Conservation (phyloP, 2,888 invertebrate species). For the Aproaerema taeniolella region DNA sequence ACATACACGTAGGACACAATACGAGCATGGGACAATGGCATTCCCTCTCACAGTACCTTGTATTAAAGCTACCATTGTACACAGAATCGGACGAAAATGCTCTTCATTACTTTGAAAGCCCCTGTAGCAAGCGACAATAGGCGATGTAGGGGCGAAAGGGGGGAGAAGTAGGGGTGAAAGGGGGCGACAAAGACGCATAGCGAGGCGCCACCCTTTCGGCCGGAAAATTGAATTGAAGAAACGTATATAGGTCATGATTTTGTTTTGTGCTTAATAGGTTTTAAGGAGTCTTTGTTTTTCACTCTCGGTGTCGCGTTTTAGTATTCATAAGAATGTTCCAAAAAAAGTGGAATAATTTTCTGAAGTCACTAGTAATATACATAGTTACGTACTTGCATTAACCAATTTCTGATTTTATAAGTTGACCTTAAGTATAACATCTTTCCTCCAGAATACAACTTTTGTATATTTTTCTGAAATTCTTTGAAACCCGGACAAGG, state of each 20-base stretch:
- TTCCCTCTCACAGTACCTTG: slow-evolving; percentile 72
- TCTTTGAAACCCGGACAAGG: too few species aligned
- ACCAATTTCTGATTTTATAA: too few species aligned
- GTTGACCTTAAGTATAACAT: too few species aligned
- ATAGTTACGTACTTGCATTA: too few species aligned
- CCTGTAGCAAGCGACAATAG: slow-evolving; percentile 74
- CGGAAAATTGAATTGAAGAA: slow-evolving; percentile 77
- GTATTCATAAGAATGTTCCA: too few species aligned
- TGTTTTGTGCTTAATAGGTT: slow-evolving; percentile 72
- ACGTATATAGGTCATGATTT: slow-evolving; percentile 75
- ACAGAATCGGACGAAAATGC: slow-evolving; percentile 77
- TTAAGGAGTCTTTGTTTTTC: too few species aligned
- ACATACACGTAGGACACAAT: slow-evolving; percentile 67
- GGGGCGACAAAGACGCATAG: slow-evolving; percentile 61
- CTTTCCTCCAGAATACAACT: too few species aligned
- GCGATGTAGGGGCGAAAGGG: slow-evolving; percentile 36
- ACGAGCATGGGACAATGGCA: slow-evolving; percentile 55
- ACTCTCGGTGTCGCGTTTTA: not conserved
- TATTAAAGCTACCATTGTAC: slow-evolving; percentile 71
- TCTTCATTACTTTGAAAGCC: slow-evolving; percentile 79
- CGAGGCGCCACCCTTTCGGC: slow-evolving; percentile 67
- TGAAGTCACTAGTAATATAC: too few species aligned
- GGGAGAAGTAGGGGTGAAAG: slow-evolving; percentile 34
- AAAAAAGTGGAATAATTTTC: too few species aligned
- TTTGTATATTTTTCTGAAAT: too few species aligned